A percentile compares a stretch with the other conserved stretches of the same genome.
Evolutionary conservation across 2,797 vertebrate species (phyloP).

Genomic region (Melanotaenia nigrans): DNA sequence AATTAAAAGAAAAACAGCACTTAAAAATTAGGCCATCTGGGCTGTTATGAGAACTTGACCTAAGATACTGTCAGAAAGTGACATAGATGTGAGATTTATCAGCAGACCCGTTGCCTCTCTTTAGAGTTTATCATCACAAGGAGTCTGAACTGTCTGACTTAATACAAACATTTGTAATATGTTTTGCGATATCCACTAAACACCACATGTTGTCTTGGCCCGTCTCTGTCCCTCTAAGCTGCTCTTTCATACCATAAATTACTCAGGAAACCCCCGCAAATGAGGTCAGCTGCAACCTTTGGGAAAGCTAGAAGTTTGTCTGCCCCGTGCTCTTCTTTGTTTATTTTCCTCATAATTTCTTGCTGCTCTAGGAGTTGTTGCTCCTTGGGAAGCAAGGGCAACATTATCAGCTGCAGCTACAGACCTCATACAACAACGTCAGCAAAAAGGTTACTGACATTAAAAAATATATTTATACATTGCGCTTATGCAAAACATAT

Average conservation of each 20-base stretch:
- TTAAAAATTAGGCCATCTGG: neutral
- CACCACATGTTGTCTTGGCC: constrained; percentile 4
- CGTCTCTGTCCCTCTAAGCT: constrained; percentile 9
- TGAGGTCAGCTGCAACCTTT: constrained; percentile 49
- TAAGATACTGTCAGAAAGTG: neutral
- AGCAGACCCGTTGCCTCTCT: constrained; percentile 21
- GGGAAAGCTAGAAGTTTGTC: constrained; percentile 25
- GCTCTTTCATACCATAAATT: constrained; percentile 20
- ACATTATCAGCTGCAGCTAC: constrained; percentile 21
- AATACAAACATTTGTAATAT: constrained; percentile 36
- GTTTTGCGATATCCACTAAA: constrained; percentile 37
- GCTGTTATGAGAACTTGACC: neutral
- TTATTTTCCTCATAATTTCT: constrained; percentile 51
- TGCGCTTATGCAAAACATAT: neutral
- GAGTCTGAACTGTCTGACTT: constrained; percentile 29
- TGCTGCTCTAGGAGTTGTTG: constrained; percentile 46
- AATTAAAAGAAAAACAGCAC: no score
- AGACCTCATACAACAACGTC: constrained; percentile 20
- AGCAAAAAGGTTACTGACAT: constrained; percentile 43
- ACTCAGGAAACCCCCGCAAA: constrained; percentile 30
- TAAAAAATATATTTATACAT: neutral
- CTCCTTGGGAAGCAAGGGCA: constrained; percentile 29
- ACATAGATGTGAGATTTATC: constrained; percentile 19
- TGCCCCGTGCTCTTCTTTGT: constrained; percentile 37
- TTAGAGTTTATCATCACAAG: constrained; percentile 33